Conservation (phyloP, 2,113 vertebrate genomes). For the Siphamia tubifer region DNA sequence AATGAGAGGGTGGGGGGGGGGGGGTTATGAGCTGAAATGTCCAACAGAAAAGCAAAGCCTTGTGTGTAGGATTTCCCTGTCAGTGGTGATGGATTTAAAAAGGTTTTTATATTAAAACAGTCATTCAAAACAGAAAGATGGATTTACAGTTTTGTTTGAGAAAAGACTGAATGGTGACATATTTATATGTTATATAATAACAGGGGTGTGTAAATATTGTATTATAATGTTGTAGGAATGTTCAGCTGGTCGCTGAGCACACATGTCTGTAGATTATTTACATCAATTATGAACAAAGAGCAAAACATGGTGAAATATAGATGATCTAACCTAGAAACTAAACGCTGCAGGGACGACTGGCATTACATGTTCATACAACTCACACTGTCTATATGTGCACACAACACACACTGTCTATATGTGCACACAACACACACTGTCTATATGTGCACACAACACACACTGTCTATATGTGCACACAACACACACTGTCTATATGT, state of each 20-base stretch:
- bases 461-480: neutral
- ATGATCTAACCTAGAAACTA: constrained; percentile 60
- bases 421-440: neutral
- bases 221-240: neutral
- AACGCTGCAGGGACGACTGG: constrained; percentile 10
- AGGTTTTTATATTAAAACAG: too few species aligned
- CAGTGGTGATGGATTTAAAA: too few species aligned
- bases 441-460: neutral
- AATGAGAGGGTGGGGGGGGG: too few species aligned
- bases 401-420: neutral
- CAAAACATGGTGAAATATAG: constrained; percentile 45
- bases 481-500: neutral
- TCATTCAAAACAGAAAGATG: too few species aligned
- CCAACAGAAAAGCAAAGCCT: too few species aligned
- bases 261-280: constrained; percentile 21
- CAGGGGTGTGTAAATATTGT: too few species aligned
- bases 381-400: neutral
- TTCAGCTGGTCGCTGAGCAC: neutral
- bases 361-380: neutral
- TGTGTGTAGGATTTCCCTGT: too few species aligned
- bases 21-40: too few species aligned
- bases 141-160: too few species aligned
- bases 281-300: constrained; percentile 37
- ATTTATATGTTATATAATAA: too few species aligned
- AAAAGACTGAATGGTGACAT: too few species aligned